Percentiles rank a stretch among this genome's conserved stretches.
Conservation (phyloP, 2,888 invertebrate species). For the Lomographa bimaculata region DNA sequence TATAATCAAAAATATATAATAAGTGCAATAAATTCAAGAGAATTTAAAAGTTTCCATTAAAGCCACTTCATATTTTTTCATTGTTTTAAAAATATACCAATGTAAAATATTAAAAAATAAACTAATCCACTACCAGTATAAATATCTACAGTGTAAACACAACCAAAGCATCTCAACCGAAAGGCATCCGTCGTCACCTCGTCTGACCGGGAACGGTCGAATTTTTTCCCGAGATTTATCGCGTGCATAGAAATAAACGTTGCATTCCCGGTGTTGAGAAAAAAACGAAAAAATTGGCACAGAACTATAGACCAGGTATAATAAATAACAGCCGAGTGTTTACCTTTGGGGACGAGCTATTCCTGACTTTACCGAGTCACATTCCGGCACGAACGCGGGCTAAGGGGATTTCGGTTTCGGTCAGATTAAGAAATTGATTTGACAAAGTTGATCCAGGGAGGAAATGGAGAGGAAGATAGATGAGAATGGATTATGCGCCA, state of each 20-base stretch:
- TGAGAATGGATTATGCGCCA: constrained; percentile 2
- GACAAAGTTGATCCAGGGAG: constrained; percentile 16
- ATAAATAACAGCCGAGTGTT: constrained; percentile 29
- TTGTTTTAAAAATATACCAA: too few species aligned
- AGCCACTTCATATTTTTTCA: too few species aligned
- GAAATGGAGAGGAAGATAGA: not conserved
- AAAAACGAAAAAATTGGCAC: constrained; percentile 34
- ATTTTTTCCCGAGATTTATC: constrained; percentile 22
- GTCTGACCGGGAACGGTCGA: constrained; percentile 17
- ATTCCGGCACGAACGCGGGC: constrained; percentile 24
- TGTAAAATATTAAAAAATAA: not conserved
- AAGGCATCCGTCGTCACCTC: constrained; percentile 12
- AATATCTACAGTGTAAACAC: too few species aligned
- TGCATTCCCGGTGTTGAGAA: constrained; percentile 18
- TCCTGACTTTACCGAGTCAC: constrained; percentile 16
- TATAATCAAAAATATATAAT: too few species aligned
- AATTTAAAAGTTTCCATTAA: too few species aligned
- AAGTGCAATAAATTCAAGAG: too few species aligned
- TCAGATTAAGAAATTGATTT: constrained; percentile 12
- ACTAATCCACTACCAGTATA: not conserved
- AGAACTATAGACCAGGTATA: constrained; percentile 29
- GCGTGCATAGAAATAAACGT: constrained; percentile 19
- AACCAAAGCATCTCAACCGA: constrained; percentile 1
- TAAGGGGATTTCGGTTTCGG: constrained; percentile 11
- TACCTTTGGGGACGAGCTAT: constrained; percentile 35